Conservation (phyloP, 2,113 vertebrate species). For the Clupea harengus region DNA sequence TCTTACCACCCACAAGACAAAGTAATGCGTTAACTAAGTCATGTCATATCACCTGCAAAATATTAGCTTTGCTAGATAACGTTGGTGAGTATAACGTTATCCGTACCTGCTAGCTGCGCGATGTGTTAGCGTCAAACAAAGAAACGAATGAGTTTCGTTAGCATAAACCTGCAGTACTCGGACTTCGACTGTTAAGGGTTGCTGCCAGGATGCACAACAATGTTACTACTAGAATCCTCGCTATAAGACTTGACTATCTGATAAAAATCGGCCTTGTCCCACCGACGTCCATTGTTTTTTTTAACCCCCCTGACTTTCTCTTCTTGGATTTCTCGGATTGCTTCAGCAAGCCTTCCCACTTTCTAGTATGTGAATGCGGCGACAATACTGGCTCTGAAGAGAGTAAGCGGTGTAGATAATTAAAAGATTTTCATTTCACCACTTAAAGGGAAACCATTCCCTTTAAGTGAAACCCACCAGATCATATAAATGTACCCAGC, state of each 20-base stretch:
- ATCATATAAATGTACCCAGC: too few relatives aligned
- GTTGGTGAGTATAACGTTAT: neutral
- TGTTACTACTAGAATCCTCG: neutral
- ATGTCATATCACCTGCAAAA: neutral
- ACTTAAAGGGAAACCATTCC: too few relatives aligned
- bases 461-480: too few relatives aligned
- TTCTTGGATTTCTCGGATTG: slow-evolving; percentile 2
- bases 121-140: neutral
- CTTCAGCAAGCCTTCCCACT: neutral
- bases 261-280: neutral
- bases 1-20: neutral
- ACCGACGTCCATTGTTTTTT: neutral
- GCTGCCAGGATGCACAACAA: neutral
- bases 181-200: neutral
- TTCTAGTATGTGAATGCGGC: neutral
- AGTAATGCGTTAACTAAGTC: neutral
- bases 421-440: too few relatives aligned
- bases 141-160: neutral
- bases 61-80: neutral
- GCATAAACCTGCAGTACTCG: neutral
- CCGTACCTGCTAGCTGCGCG: neutral
- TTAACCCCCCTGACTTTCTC: neutral
- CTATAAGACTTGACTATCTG: neutral
- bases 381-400: neutral
- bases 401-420: too few relatives aligned